Conservation (phyloP, 1,140 invertebrate species). For the Zophobas atratus region DNA sequence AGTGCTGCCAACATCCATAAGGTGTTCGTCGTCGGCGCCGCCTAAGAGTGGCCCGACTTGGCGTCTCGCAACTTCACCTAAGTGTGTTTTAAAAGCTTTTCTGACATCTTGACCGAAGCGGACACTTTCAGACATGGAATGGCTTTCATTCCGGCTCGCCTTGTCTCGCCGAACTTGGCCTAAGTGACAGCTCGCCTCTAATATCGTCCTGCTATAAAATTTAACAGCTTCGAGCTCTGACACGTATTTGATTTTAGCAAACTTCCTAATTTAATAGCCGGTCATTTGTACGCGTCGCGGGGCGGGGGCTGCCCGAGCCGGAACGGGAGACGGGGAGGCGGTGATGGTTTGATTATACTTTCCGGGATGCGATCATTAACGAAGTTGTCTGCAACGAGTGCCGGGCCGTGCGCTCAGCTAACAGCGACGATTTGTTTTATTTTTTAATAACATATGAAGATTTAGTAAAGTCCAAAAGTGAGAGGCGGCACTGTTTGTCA, state of each 20-base stretch:
- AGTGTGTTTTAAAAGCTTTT: conserved; percentile 68
- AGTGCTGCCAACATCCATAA: conserved; percentile 40
- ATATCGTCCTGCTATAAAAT: conserved; percentile 58
- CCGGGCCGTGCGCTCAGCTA: no score
- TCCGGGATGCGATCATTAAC: no score
- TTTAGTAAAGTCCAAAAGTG: no score
- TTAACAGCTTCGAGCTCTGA: conserved; percentile 57
- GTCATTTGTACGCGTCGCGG: conserved; percentile 14
- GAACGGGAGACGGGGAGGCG: no score
- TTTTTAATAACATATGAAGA: no score
- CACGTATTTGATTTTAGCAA: conserved; percentile 60
- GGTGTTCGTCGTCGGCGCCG: conserved; percentile 22
- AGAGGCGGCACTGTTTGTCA: no score
- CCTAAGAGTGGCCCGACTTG: conserved; percentile 20
- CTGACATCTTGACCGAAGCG: conserved; percentile 68
- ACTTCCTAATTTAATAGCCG: conserved; percentile 30
- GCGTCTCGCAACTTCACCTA: conserved; percentile 57
- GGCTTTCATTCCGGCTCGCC: conserved; percentile 63
- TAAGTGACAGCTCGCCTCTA: conserved; percentile 61
- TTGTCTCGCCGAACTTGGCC: conserved; percentile 53
- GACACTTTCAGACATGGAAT: conserved; percentile 66
- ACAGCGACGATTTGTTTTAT: no score
- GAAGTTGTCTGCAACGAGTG: no score
- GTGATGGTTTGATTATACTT: no score
- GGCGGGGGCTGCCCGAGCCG: no score